phyloP scores from a whole-genome alignment of 2,797 vertebrate species.

The Heterohyrax brucei region DNA sequence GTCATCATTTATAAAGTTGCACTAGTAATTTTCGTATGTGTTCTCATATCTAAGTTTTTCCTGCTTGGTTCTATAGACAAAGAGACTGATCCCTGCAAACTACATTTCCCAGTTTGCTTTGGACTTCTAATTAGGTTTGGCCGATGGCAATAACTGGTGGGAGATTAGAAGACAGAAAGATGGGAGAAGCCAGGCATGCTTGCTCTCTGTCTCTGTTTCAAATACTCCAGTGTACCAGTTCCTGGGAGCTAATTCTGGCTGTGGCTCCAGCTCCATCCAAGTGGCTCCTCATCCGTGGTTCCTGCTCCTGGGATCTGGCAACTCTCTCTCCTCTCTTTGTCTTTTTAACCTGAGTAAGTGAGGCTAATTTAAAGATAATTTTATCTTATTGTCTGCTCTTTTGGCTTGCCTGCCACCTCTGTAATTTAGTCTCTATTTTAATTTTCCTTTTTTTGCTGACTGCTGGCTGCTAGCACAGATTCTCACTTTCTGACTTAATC shows the following conservation, averaged over 20 bases:
- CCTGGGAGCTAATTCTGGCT: neutral
- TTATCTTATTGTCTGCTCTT: neutral
- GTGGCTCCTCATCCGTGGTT: neutral
- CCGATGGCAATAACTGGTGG: neutral
- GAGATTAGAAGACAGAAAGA: neutral
- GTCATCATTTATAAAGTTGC: neutral
- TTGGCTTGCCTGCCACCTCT: neutral
- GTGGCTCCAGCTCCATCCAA: neutral
- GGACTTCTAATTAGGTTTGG: neutral
- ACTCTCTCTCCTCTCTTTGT: neutral
- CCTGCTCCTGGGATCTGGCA: neutral
- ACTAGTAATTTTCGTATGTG: neutral
- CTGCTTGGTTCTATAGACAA: neutral
- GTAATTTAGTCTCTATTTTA: neutral
- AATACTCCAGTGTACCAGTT: neutral
- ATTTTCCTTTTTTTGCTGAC: neutral
- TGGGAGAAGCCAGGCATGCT: neutral
- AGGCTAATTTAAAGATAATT: neutral
- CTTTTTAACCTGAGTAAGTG: neutral
- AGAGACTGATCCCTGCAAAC: neutral
- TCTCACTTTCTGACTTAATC: neutral
- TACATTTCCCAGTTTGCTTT: neutral
- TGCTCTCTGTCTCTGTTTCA: neutral
- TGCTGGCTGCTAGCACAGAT: neutral
- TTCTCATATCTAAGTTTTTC: constrained; percentile 16